Evolutionary conservation across 2,797 vertebrate species (phyloP), one percentile per base, ranked within the genome.

Genomic region (Poeciliopsis turneri): DNA sequence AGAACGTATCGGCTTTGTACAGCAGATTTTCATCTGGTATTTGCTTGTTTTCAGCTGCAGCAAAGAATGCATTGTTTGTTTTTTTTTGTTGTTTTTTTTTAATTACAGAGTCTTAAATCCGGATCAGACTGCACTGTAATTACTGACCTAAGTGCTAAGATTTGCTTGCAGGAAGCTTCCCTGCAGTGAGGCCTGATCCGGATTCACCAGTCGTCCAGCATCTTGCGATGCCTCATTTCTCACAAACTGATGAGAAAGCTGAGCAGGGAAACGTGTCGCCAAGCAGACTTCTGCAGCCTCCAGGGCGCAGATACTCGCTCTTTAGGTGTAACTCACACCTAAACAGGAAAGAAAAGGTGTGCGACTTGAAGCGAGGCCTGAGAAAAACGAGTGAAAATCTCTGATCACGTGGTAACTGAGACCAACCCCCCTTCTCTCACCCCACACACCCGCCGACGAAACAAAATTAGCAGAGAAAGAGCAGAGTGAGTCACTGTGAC

Each of bases 401-500:
- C 45, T 73, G 71, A 76, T 77, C 70, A 83, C 71, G 74, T 43
- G 20, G 72, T 49, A 36, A 10, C 75, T 71, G 47, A 33, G 47
- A 72, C 55, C 71, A 23, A 39, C 10, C 51, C 59, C 59, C 69
- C 51, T n/a, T 9, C 20, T 25, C 2, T 23, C 2, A 25, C 49
- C 51, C 20, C 51, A 53, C 20, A 0, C 49, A 9, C 49, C 18
- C 6, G 1, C 7, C 20, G 53, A 28, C 70, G 68, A 59, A 75
- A 74, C 51, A 45, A 78, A 75, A 76, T 23, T 51, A 76, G 70
- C 61, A 79, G 71, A 75, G 79, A 82, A 30, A 70, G 72, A 82
- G 69, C 80, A 36, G 66, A 78, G 70, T 53, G 80, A 87, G 69
- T 75, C 78, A 78, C 39, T 72, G 59, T 75, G 77, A 77, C 28